phyloP scores from a whole-genome alignment of 2,888 invertebrate genomes.

The Trissonchulus latispiculum region DNA sequence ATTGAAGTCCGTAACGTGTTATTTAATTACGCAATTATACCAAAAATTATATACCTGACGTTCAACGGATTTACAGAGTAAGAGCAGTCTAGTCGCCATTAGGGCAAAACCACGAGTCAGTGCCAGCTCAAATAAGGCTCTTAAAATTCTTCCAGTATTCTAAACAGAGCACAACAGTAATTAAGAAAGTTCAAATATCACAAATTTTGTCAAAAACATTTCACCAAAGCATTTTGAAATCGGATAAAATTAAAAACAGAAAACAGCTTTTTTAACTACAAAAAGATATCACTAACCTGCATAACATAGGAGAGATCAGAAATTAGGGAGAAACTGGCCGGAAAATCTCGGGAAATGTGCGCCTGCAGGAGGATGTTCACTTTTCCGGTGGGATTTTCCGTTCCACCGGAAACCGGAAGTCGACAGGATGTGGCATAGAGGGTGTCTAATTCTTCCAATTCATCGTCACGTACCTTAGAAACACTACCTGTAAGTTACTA shows the following conservation, averaged over 20 bases:
- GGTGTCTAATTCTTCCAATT: constrained; percentile 74
- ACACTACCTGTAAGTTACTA: too few species aligned
- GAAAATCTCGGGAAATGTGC: constrained; percentile 66
- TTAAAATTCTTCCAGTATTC: constrained; percentile 78
- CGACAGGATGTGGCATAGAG: constrained; percentile 64
- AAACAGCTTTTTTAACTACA: too few species aligned
- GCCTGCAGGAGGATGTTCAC: constrained; percentile 87
- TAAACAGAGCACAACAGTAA: constrained; percentile 45
- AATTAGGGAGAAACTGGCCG: constrained; percentile 71
- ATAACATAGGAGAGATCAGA: constrained; percentile 80
- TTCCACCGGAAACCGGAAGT: constrained; percentile 65
- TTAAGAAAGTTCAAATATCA: too few species aligned
- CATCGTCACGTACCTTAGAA: constrained; percentile 92
- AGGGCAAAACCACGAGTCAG: constrained; percentile 77
- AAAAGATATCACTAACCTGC: too few species aligned
- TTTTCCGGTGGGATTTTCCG: constrained; percentile 83
- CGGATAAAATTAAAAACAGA: too few species aligned
- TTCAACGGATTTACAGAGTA: constrained; percentile 84
- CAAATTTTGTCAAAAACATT: too few species aligned
- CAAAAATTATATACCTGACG: too few species aligned
- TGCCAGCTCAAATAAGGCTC: constrained; percentile 87
- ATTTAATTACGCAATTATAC: too few species aligned
- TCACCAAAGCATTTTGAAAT: too few species aligned
- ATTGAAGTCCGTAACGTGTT: too few species aligned
- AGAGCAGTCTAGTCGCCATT: constrained; percentile 71